phyloP scores from a whole-genome alignment of 2,888 invertebrate species.

The Chironomus riparius region DNA sequence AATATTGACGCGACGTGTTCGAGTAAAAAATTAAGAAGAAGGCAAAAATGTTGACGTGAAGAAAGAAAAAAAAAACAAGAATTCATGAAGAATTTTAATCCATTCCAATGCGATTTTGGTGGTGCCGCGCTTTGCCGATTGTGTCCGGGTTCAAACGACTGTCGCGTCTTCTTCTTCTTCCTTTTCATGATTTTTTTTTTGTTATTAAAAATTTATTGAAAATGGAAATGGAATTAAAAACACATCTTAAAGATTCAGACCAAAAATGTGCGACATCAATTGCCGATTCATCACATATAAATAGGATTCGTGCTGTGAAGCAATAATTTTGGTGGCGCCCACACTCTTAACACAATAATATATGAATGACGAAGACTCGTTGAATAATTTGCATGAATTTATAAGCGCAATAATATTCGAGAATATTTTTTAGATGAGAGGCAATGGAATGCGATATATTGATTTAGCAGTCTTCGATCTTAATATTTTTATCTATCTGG shows the following conservation, averaged over 20 bases:
- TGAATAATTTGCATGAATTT: neutral
- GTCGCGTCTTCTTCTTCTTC: neutral
- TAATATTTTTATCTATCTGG: neutral
- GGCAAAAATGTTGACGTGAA: neutral
- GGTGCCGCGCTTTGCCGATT: neutral
- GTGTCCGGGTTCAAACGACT: constrained; percentile 24
- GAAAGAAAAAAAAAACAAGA: constrained; percentile 21
- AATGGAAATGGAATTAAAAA: neutral
- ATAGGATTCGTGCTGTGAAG: neutral
- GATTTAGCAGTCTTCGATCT: neutral
- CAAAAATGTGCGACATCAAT: neutral
- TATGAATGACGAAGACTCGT: neutral
- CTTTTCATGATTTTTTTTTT: neutral
- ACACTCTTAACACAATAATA: neutral
- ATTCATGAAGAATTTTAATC: constrained; percentile 24
- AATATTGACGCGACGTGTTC: neutral
- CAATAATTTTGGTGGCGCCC: neutral
- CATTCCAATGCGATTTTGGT: constrained; percentile 19
- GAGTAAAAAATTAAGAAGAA: neutral
- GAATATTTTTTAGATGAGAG: too few species aligned
- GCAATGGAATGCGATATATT: too few species aligned
- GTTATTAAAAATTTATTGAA: too few species aligned
- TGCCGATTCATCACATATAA: neutral
- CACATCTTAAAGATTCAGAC: neutral
- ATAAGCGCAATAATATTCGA: too few species aligned